Base-by-base conservation (phyloP, 2,888 invertebrate genomes). In the Tanypteryx hageni region DNA sequence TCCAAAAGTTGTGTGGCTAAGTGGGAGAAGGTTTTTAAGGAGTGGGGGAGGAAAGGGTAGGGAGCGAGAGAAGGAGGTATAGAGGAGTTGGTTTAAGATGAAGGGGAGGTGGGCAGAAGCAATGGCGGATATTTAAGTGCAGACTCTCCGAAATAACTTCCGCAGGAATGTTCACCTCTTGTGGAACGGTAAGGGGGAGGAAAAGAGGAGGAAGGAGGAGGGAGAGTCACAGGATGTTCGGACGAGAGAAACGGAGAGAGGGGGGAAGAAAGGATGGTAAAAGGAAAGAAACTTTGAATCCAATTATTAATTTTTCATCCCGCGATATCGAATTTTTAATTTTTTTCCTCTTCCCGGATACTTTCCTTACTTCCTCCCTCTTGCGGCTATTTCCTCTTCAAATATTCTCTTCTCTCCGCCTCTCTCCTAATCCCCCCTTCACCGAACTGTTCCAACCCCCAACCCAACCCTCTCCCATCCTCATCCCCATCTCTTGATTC, bases 131-230 rank as follows among this genome's bases (percentile, higher is more conserved):
- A 61, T 86, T 86, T 61, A 31, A 64, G 86, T 64, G 86, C 86
- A 59, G 86, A 89, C 89, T 56, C 61, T n/a, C 31, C n/a, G 89
- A 64, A 64, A 89, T 89, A 89, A 89, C 89, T 89, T 89, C 89
- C 89, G 89, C 61, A 14, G 86, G 61, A 61, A 86, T 86, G 86
- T 59, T 16, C 57, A 14, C 9, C 27, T n/a, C 44, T 18, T 82
- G 31, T 9, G 31, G 82, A 18, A 14, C n/a, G n/a, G 27, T 22
- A 22, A 18, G 81, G 4, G 16, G 82, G 14, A 27, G 0, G 9
- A 82, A 44, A 82, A 9, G 82, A 31, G 82, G 14, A 56, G 4
- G 22, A 31, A 31, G 44, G 18, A 82, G 18, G n/a, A 9, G 31
- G 10, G 76, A 11, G 76, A 27, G n/a, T 11, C 22, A 27, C 3